Conservation (phyloP, 2,888 invertebrate species). For the Tromatobia lineatoria region DNA sequence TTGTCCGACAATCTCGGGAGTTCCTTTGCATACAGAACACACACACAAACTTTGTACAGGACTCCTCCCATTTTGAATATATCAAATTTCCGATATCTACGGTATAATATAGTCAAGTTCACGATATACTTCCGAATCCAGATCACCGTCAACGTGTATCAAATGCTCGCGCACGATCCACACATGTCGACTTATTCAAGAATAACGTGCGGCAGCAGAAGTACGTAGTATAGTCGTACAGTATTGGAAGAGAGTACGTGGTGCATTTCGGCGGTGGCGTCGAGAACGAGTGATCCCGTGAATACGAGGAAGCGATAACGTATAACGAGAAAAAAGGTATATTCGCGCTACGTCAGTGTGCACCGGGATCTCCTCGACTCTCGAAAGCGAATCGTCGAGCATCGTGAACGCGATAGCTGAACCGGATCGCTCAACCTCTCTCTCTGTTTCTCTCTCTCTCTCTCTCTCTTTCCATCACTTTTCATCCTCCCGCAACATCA, state of each 20-base stretch:
- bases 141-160: constrained; percentile 44
- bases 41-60: neutral
- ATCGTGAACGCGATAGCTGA: constrained; percentile 59
- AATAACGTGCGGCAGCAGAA: constrained; percentile 54
- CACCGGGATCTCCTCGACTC: constrained; percentile 45
- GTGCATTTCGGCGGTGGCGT: constrained; percentile 47
- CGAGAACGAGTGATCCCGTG: constrained; percentile 64
- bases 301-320: constrained; percentile 67
- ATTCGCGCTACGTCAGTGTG: constrained; percentile 33
- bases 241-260: constrained; percentile 50
- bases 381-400: constrained; percentile 50
- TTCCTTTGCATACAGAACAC: neutral
- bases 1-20: neutral
- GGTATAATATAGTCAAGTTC: constrained; percentile 52
- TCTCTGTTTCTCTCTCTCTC: constrained; percentile 10
- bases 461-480: constrained; percentile 5
- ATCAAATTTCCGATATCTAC: constrained; percentile 56
- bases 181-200: constrained; percentile 59
- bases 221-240: constrained; percentile 17
- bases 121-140: constrained; percentile 41
- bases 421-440: constrained; percentile 19
- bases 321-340: constrained; percentile 54
- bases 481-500: constrained; percentile 31
- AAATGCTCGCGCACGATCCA: constrained; percentile 32
- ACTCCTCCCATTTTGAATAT: constrained; percentile 17